phyloP scores from a whole-genome alignment of 2,113 vertebrate genomes.

The Dipodomys merriami region DNA sequence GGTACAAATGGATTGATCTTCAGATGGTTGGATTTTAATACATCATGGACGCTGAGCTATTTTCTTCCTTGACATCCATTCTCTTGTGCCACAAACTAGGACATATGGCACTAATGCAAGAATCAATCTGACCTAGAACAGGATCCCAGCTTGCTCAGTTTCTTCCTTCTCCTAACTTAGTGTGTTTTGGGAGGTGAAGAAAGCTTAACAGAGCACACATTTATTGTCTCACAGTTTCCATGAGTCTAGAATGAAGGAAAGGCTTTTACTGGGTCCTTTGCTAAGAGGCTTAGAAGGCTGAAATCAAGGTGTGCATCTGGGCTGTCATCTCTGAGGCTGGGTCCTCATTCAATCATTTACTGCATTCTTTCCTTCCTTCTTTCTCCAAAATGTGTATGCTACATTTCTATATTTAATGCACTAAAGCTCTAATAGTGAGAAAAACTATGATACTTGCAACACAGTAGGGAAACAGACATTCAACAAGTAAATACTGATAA shows the following conservation, averaged over 20 bases:
- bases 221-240: not conserved
- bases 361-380: not conserved
- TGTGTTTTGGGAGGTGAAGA: not conserved
- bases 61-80: not conserved
- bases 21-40: not conserved
- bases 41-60: not conserved
- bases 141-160: not conserved
- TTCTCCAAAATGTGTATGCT: not conserved
- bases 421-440: not conserved
- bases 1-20: not conserved
- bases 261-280: not conserved
- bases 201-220: not conserved
- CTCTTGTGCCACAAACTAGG: not conserved
- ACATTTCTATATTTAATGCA: not conserved
- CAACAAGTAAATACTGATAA: constrained; percentile 18
- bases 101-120: not conserved
- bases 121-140: not conserved
- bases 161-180: not conserved
- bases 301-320: not conserved
- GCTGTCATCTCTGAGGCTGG: not conserved
- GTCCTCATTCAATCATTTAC: not conserved
- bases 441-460: not conserved
- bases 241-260: not conserved
- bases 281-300: not conserved
- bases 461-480: not conserved